Evolutionary conservation across 2,888 invertebrate genomes (phyloP).

Genomic region (Cataglyphis cursor): DNA sequence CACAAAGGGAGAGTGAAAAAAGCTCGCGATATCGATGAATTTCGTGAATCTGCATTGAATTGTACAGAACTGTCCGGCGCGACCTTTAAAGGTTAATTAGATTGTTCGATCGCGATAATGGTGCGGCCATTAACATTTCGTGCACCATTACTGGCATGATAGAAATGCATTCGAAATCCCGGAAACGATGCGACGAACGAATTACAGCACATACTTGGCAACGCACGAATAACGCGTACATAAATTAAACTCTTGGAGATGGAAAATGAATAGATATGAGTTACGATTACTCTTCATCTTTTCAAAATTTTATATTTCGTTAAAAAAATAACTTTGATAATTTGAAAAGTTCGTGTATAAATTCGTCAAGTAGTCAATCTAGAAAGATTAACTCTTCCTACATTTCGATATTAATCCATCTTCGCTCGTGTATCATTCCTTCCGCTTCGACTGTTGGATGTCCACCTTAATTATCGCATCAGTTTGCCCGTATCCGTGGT

Average conservation of each 20-base stretch:
- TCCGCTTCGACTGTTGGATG: constrained; percentile 48
- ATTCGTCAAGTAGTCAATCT: constrained; percentile 5
- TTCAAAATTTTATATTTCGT: neutral
- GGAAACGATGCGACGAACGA: constrained; percentile 63
- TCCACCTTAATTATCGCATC: constrained; percentile 79
- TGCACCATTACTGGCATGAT: constrained; percentile 37
- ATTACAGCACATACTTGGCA: constrained; percentile 61
- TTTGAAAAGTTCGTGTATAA: neutral
- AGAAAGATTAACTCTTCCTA: constrained; percentile 3
- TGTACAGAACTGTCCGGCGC: constrained; percentile 25
- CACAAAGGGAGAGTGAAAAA: neutral
- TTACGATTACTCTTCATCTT: neutral
- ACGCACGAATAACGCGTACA: constrained; percentile 69
- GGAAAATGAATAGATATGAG: neutral
- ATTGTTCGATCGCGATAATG: constrained; percentile 50
- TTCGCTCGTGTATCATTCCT: constrained; percentile 31
- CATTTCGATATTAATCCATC: constrained; percentile 48
- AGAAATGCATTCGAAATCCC: constrained; percentile 40
- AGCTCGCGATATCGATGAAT: neutral
- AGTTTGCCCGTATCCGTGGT: constrained; percentile 56
- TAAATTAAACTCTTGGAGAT: constrained; percentile 76
- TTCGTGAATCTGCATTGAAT: neutral
- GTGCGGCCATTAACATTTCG: constrained; percentile 38
- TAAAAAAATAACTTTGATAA: neutral
- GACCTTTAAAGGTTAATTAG: constrained; percentile 56